Evolutionary conservation across 1,140 invertebrate species (phyloP), one percentile per base, ranked within the genome.

Genomic region (Araneus ventricosus): DNA sequence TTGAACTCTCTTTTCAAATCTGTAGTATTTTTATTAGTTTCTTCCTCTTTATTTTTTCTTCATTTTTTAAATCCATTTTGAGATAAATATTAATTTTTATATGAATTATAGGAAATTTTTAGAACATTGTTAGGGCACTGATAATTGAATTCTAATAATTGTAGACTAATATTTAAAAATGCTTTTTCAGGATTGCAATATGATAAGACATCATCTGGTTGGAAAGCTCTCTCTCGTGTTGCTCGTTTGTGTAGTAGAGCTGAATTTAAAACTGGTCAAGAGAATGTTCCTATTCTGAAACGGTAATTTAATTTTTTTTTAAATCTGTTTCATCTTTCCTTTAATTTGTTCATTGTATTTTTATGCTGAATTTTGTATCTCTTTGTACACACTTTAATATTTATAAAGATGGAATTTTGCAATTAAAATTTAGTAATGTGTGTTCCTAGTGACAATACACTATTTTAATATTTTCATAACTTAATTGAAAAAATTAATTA

Each of bases 121-220:
- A 14, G 10, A 52, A 8, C 2, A 2, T 2, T 52, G 10, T 52
- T 14, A 52, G 17, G 10, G 17, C 10, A 2, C 45, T 52, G 45
- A 52, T 52, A 52, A 14, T 52, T 52, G 7, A 8, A 0, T 0
- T 45, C 6, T 45, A 41, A 14, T 8, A 52, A 8, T 3, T 75
- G 10, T 75, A 75, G 4, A 34, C 17, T 34, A 75, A 22, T 30
- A 67, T 75, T 34, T 75, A 75, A 34, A 14, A 37, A 14, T 85
- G 57, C 8, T 90, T 84, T 94, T 94, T 86, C 85, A 95, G 95
- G 96, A 95, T 97, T 98, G 84, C 98, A 98, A 95, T 99, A 99
- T 96, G 98, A 99, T 95, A 97, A 98, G 95, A 98, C 97, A 39
- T 94, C 94, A 41, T 80, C 93, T 67, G 94, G 94, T 37, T 95